A percentile compares a stretch with the other conserved stretches of the same genome.
These are phyloP conservation scores for Tympanuchus pallidicinctus DNA, from an alignment of 2,113 vertebrate genomes.

Conservation along the genomic window DNA sequence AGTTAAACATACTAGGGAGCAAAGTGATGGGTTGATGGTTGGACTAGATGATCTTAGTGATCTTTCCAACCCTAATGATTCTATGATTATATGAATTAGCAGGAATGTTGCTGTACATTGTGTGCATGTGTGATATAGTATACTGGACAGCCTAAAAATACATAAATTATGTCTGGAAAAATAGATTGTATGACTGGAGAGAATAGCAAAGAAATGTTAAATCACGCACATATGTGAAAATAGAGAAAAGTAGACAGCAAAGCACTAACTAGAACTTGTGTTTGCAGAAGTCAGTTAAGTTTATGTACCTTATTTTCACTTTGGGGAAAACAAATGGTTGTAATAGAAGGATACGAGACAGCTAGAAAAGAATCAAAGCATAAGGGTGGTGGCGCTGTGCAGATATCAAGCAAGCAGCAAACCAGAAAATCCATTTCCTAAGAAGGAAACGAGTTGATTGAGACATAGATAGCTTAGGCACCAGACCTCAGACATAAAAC, in stretches of 20 bases:
- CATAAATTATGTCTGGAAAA: neutral
- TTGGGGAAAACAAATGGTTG: neutral
- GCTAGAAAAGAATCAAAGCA: neutral
- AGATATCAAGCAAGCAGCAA: neutral
- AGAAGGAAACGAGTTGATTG: neutral
- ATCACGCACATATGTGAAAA: fast-evolving
- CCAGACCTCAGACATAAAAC: neutral
- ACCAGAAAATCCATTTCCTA: neutral
- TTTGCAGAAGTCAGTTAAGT: neutral
- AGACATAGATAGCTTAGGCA: neutral
- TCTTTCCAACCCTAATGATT: too few relatives aligned
- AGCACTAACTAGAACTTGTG: neutral
- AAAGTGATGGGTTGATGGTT: neutral
- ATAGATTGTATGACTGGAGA: neutral
- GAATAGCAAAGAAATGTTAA: neutral
- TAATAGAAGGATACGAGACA: neutral
- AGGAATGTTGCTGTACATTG: neutral
- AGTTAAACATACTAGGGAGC: neutral
- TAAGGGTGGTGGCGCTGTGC: neutral
- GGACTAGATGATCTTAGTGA: too few relatives aligned
- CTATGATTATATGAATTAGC: neutral
- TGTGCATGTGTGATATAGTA: neutral
- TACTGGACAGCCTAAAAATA: neutral
- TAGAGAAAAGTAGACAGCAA: neutral
- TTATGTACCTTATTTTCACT: neutral